A percentile compares a stretch with the other conserved stretches of the same genome.
phyloP scores from a whole-genome alignment of 2,888 invertebrate species.

The Eumerus sabulonum region DNA sequence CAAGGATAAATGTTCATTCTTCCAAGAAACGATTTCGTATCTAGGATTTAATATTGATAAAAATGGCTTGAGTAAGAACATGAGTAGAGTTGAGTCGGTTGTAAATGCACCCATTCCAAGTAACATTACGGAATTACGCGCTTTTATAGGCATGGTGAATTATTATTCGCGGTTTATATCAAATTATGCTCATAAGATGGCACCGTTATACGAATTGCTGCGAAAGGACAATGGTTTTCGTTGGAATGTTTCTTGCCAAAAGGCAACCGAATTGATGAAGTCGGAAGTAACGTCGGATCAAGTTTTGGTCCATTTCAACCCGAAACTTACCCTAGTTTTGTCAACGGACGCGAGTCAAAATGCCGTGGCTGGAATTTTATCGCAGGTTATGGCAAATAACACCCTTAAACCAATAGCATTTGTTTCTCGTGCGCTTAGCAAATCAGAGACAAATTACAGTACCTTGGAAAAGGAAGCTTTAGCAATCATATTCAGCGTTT shows the following conservation, averaged over 20 bases:
- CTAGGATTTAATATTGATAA: constrained; percentile 20
- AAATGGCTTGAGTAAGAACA: constrained; percentile 16
- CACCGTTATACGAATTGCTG: constrained; percentile 15
- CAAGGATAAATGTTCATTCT: constrained; percentile 20
- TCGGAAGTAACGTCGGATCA: constrained; percentile 7
- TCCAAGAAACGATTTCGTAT: constrained; percentile 9
- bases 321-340: constrained; percentile 31
- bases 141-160: constrained; percentile 20
- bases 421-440: neutral
- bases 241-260: constrained; percentile 4
- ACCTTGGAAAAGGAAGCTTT: constrained; percentile 18
- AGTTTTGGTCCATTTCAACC: constrained; percentile 39
- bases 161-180: constrained; percentile 24
- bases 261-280: constrained; percentile 30
- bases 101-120: constrained; percentile 7
- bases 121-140: constrained; percentile 11
- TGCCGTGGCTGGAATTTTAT: too few species aligned
- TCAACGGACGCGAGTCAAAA: constrained; percentile 33
- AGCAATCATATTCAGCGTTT: too few species aligned
- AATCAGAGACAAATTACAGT: constrained; percentile 13
- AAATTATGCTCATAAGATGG: constrained; percentile 11
- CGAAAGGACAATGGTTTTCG: neutral
- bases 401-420: constrained; percentile 21
- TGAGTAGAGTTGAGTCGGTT: neutral
- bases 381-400: too few species aligned